A percentile compares a stretch with the other conserved stretches of the same genome.
phyloP scores from a whole-genome alignment of 1,140 invertebrate genomes.

The Achatina immaculata region DNA sequence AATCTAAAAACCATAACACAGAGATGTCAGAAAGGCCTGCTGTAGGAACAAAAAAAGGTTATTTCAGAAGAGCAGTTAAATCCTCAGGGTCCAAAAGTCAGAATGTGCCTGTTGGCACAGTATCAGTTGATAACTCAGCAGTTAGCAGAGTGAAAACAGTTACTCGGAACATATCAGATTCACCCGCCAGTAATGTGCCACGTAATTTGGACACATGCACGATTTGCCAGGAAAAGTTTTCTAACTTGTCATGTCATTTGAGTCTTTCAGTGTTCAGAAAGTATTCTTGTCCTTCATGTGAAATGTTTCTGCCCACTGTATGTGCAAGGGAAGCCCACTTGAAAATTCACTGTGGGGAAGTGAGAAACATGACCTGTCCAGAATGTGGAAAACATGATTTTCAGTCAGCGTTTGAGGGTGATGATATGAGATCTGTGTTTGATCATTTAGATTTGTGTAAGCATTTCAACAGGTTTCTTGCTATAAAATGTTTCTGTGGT shows the following conservation, averaged over 20 bases:
- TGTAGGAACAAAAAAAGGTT: too few species aligned
- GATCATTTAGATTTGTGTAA: constrained; percentile 18
- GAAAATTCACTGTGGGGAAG: background rate
- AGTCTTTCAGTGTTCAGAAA: background rate
- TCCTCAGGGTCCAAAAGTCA: background rate
- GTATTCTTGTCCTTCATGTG: constrained; percentile 8
- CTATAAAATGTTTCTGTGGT: constrained; percentile 3
- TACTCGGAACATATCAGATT: background rate
- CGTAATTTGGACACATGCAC: background rate
- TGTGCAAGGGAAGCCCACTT: constrained; percentile 29
- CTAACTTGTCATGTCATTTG: background rate
- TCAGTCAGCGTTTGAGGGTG: background rate
- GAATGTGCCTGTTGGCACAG: background rate
- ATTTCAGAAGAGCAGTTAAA: too few species aligned
- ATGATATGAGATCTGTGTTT: constrained; percentile 3
- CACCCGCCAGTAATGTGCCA: too few species aligned
- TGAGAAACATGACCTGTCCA: constrained; percentile 18
- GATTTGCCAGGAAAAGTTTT: background rate
- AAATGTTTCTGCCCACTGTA: constrained; percentile 9
- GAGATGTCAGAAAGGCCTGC: background rate
- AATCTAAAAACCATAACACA: background rate
- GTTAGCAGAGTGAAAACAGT: background rate
- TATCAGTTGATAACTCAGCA: background rate
- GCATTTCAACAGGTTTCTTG: constrained; percentile 12
- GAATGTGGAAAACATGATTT: constrained; percentile 26